Evolutionary conservation across 92 coral and sea anemone genomes (phyloP), one percentile per base, ranked within the genome.

Genomic region (Phenganax marumi): DNA sequence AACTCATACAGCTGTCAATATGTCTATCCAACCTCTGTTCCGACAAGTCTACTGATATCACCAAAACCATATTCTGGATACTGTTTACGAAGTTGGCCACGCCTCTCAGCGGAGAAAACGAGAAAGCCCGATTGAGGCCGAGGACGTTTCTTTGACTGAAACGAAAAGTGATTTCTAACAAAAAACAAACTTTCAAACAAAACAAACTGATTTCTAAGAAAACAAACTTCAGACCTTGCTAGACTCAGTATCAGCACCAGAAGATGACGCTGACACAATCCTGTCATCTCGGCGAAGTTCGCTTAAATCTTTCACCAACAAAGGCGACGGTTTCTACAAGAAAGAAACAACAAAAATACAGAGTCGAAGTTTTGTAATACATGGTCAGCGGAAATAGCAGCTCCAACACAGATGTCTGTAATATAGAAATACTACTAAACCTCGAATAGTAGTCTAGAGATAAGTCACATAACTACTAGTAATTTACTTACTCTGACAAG

Each of bases 11-110:
- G 43, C 43, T 33, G 5, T 33, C 43, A 33, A 33, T 2, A 33
- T 33, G 5, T 53, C 22, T 10, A 12, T 25, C 63, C 81, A 72
- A 95, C 98, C 95, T 95, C 98, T 21, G 91, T 91, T 56, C 98
- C 98, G 47, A 95, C 91, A 58, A 92, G 87, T 63, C 98, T 86
- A 68, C 98, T 95, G 84, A 95, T 95, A 60, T 95, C 98, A 17
- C 98, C 98, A 85, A 95, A 95, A 10, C 92, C 93, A 82, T 95
- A 95, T 63, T 95, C 98, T 9, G 98, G 98, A 71, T 95, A 89
- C 70, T 90, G 95, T 73, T 93, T 95, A 63, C 98, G 87, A 68
- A 95, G 86, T 52, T 85, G 64, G 49, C 87, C 85, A 81, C 98
- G 75, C 85, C 86, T 89, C 79, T 95, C 98, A 77, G 93, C 88